A percentile compares a stretch with the other conserved stretches of the same genome.
phyloP scores from a whole-genome alignment of 37 sponge, comb jelly and placozoan species.

The Bolinopsis microptera region DNA sequence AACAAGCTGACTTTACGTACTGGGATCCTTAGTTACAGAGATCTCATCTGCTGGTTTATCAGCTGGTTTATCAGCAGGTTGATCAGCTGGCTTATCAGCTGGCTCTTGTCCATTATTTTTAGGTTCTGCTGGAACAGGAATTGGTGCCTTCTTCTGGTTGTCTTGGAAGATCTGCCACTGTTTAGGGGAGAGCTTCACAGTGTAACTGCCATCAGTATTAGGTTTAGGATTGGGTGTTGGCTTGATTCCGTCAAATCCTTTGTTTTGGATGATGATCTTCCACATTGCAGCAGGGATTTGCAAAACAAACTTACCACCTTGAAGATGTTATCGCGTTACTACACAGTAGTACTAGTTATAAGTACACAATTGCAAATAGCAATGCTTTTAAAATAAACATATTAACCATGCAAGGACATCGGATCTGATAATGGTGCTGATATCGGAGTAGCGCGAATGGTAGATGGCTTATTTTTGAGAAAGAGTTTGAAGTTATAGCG shows the following conservation, averaged over 20 bases:
- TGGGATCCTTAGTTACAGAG: neutral
- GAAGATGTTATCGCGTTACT: no score
- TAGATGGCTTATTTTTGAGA: no score
- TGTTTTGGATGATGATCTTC: neutral
- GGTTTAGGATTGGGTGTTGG: neutral
- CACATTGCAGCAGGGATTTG: neutral
- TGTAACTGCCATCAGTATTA: conserved; percentile 40
- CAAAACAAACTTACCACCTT: conserved; percentile 25
- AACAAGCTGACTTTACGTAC: no score
- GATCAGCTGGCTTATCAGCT: neutral
- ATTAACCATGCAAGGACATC: no score
- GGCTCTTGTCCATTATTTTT: neutral
- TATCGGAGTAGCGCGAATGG: no score
- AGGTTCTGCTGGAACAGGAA: neutral
- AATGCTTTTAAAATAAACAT: no score
- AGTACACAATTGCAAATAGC: no score
- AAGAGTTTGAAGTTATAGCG: no score
- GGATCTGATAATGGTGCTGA: no score
- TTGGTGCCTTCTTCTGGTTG: conserved; percentile 50
- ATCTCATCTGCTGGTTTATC: neutral
- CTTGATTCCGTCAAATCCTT: conserved; percentile 15
- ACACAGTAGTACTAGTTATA: no score
- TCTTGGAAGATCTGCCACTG: conserved; percentile 48
- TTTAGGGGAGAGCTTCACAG: conserved; percentile 9
- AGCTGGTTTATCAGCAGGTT: neutral